These are phyloP conservation scores for Stegostoma tigrinum DNA, from an alignment of 2,113 vertebrate genomes.

Conservation along the genomic window DNA sequence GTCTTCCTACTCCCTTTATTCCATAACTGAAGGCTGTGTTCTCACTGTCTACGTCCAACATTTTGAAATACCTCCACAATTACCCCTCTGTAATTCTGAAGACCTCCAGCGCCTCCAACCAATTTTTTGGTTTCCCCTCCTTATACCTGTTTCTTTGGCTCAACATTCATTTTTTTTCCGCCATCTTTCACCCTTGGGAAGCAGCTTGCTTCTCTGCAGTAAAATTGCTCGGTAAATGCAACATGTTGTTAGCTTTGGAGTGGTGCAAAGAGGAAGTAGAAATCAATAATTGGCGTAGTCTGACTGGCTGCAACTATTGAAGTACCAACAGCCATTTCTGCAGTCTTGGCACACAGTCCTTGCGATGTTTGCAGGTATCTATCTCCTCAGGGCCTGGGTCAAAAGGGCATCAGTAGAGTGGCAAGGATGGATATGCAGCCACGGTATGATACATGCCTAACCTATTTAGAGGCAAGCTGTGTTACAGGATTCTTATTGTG, in stretches of 20 bases:
- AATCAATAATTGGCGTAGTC: background rate
- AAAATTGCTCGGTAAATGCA: background rate
- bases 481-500: background rate
- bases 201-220: background rate
- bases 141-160: background rate
- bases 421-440: background rate
- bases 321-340: background rate
- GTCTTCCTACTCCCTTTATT: background rate
- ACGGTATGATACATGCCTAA: background rate
- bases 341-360: background rate
- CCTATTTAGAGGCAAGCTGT: background rate
- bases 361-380: background rate
- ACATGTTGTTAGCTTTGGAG: background rate
- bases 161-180: background rate
- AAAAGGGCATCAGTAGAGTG: background rate
- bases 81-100: background rate
- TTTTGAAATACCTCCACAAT: background rate
- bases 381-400: background rate
- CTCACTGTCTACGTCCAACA: background rate
- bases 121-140: background rate
- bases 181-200: background rate
- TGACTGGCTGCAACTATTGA: background rate
- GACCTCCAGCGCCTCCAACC: background rate
- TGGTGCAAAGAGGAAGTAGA: background rate
- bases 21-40: background rate